Evolutionary conservation across 2,797 vertebrate species (phyloP).

Genomic region (Rhinella marina): DNA sequence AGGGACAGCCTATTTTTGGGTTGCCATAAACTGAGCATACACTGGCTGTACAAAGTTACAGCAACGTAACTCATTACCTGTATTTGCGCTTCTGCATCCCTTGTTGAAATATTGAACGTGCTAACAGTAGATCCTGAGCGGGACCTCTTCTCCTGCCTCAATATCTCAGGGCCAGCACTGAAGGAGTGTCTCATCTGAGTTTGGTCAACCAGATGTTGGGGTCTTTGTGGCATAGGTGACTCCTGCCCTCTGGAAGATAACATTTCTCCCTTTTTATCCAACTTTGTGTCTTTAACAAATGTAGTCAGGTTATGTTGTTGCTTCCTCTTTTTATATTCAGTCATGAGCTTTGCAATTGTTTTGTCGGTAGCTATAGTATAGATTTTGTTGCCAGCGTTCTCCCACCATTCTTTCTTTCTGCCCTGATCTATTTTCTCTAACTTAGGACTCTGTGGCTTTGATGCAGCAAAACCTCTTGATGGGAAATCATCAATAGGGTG

Average conservation of each 20-base stretch:
- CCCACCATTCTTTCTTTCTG: constrained; percentile 96
- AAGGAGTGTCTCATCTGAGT: constrained; percentile 91
- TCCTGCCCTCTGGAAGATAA: constrained; percentile 73
- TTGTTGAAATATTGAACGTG: constrained; percentile 85
- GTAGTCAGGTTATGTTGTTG: constrained; percentile 87
- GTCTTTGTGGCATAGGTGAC: constrained; percentile 83
- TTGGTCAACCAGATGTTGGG: constrained; percentile 90
- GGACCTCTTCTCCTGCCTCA: constrained; percentile 89
- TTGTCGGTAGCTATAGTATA: constrained; percentile 94
- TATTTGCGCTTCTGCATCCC: constrained; percentile 93
- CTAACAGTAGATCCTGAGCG: constrained; percentile 91
- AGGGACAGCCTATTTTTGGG: background rate
- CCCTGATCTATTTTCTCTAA: constrained; percentile 76
- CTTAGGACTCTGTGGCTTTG: constrained; percentile 75
- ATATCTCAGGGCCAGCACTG: constrained; percentile 91
- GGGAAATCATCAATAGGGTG: constrained; percentile 68
- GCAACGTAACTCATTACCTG: constrained; percentile 80
- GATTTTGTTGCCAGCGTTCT: constrained; percentile 91
- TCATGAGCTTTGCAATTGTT: constrained; percentile 93
- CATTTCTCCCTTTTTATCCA: constrained; percentile 74
- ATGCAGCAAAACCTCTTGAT: constrained; percentile 68
- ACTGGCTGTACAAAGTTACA: background rate
- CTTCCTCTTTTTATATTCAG: constrained; percentile 92
- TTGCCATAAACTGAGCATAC: too few species aligned
- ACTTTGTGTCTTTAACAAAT: constrained; percentile 84